These are phyloP conservation scores for Chionomys nivalis DNA, from an alignment of 2,113 vertebrate species.

Conservation along the genomic window DNA sequence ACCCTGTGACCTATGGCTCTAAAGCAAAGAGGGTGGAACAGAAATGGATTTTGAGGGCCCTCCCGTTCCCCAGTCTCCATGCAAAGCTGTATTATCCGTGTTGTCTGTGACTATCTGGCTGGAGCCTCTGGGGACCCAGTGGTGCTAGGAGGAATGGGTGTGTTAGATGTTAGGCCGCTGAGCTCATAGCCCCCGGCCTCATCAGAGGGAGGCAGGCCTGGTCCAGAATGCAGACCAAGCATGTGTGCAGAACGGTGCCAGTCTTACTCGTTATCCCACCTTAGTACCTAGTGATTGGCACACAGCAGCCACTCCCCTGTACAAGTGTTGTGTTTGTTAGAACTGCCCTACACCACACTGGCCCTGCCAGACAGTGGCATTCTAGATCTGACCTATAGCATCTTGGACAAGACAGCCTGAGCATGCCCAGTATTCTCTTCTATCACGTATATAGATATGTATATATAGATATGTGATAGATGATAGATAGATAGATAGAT, in stretches of 20 bases:
- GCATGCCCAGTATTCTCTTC: background rate
- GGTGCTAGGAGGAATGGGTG: background rate
- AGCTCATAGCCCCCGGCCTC: background rate
- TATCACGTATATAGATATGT: background rate
- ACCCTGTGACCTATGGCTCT: background rate
- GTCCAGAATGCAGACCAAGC: background rate
- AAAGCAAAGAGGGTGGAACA: conserved; percentile 3
- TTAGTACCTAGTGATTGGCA: conserved; percentile 11
- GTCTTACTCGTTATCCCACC: background rate
- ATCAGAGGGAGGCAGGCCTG: background rate
- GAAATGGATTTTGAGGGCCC: conserved; percentile 2
- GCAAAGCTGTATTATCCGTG: background rate
- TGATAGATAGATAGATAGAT: background rate
- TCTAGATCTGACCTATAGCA: background rate
- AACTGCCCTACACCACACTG: background rate
- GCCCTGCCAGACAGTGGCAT: background rate
- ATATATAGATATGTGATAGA: background rate
- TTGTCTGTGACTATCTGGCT: background rate
- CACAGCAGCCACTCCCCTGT: background rate
- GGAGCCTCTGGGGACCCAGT: background rate
- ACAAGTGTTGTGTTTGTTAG: background rate
- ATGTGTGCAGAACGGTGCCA: background rate
- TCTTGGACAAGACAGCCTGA: background rate
- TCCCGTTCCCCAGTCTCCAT: background rate
- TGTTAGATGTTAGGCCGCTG: background rate